These are phyloP conservation scores for Cynoglossus semilaevis DNA, from an alignment of 2,113 vertebrate genomes.

Conservation along the genomic window DNA sequence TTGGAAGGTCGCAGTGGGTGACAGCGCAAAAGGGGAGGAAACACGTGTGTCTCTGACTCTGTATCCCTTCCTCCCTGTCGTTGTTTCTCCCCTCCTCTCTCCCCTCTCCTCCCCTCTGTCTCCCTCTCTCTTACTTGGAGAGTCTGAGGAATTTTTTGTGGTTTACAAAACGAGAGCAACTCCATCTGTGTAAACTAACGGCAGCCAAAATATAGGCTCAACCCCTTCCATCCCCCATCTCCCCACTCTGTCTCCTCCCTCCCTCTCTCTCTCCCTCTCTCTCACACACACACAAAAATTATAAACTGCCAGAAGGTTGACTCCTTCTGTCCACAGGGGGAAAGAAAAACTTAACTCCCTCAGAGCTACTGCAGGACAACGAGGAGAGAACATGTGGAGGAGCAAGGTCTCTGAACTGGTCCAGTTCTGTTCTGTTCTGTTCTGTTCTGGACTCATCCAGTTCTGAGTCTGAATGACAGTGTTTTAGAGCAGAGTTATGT, in stretches of 20 bases:
- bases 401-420: conserved; percentile 43
- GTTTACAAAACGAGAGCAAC: conserved; percentile 81
- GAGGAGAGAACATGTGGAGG: too few relatives aligned
- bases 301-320: conserved; percentile 73
- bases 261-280: not conserved
- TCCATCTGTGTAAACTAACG: conserved; percentile 85
- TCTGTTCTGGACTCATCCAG: too few relatives aligned
- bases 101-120: conserved; percentile 1
- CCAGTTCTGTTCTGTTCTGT: conserved; percentile 49
- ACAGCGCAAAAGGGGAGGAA: conserved; percentile 19
- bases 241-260: not conserved
- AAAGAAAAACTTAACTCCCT: conserved; percentile 75
- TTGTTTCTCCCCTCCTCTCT: too few relatives aligned
- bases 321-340: conserved; percentile 74
- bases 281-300: conserved; percentile 20
- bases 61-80: too few relatives aligned
- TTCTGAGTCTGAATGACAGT: conserved; percentile 62
- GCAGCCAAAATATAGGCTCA: conserved; percentile 78
- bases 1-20: conserved; percentile 49
- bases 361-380: conserved; percentile 51
- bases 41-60: conserved; percentile 66
- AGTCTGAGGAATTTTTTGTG: conserved; percentile 83
- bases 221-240: conserved; percentile 51
- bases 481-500: conserved; percentile 73
- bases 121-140: conserved; percentile 73